phyloP scores from a whole-genome alignment of 2,797 vertebrate species.

The Pipistrellus kuhlii region DNA sequence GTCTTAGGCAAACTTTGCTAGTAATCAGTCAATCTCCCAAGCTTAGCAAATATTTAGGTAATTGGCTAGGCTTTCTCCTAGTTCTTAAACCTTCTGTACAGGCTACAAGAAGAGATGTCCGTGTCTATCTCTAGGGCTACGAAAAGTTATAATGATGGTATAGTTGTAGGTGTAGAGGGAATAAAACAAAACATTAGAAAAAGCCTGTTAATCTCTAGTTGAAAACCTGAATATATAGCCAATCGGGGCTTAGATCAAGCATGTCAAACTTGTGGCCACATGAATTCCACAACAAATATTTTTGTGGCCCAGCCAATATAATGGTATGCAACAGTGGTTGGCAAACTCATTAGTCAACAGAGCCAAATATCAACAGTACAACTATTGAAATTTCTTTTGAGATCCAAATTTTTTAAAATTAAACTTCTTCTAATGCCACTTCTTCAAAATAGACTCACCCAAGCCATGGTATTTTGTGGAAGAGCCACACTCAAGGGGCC shows the following conservation, averaged over 20 bases:
- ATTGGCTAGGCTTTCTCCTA: neutral
- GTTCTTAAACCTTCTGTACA: neutral
- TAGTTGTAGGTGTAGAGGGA: neutral
- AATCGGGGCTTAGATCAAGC: neutral
- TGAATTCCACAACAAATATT: too few species aligned
- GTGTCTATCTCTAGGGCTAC: neutral
- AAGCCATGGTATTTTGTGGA: too few species aligned
- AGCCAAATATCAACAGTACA: too few species aligned
- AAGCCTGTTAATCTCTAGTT: neutral
- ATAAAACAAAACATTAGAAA: neutral
- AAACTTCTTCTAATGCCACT: too few species aligned
- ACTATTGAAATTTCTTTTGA: too few species aligned
- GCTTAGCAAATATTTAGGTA: neutral
- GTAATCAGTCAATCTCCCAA: neutral
- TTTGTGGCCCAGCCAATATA: too few species aligned
- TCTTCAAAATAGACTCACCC: too few species aligned
- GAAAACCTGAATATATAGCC: neutral
- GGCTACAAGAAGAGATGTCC: neutral
- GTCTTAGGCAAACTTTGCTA: neutral
- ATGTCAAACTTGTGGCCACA: too few species aligned
- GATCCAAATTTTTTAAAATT: too few species aligned
- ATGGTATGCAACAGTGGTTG: too few species aligned
- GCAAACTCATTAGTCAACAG: too few species aligned
- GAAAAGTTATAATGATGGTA: neutral
- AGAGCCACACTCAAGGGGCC: too few species aligned